Base-by-base conservation (phyloP, 2,797 vertebrate genomes). In the Rhinatrema bivittatum region DNA sequence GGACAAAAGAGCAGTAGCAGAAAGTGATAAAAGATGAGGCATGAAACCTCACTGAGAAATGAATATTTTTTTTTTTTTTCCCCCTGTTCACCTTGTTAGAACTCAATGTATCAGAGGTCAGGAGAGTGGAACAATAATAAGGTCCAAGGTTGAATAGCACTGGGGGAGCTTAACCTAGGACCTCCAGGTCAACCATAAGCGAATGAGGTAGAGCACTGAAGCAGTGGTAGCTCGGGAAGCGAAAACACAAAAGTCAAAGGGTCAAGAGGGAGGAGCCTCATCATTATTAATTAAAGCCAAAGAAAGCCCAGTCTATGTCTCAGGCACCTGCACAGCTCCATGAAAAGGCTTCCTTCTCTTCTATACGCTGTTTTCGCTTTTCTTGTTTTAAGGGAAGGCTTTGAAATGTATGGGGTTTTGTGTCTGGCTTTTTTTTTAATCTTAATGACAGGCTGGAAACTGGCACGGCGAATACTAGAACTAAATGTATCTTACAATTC, bases 41-140 rank as follows among this genome's bases (percentile, higher is more conserved):
- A 57, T 43, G 57, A 70, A 69, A 61, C 66, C 62, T 41, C 49
- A 65, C 33, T 56, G 23, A 49, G 62, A 70, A 78, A 65, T 60
- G 50, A 53, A 50, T 36, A 47, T 64, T 64, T 56, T 68, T 38
- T 34, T 37, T 59, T 62, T 62, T 56, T 70, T 14, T 39, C 37
- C 59, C 58, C 62, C 56, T 59, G 33, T 76, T 76, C 72, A 71
- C 74, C 74, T 79, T 72, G 71, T 67, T 67, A 78, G 71, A 70
- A 56, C 62, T 65, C 56, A 60, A 66, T 60, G 42, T 63, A 46
- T 60, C 28, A 53, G 66, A 67, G 74, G 68, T 76, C 77, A 74
- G 55, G 52, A 39, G 12, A 66, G 52, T 46, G 50, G 47, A 75
- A 69, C 70, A 76, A 72, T 70, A 45, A 72, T 56, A 44, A 63